Conservation (phyloP, 30 jellyfish, hydroid and myxozoan species). For the Turritopsis dohrnii region DNA sequence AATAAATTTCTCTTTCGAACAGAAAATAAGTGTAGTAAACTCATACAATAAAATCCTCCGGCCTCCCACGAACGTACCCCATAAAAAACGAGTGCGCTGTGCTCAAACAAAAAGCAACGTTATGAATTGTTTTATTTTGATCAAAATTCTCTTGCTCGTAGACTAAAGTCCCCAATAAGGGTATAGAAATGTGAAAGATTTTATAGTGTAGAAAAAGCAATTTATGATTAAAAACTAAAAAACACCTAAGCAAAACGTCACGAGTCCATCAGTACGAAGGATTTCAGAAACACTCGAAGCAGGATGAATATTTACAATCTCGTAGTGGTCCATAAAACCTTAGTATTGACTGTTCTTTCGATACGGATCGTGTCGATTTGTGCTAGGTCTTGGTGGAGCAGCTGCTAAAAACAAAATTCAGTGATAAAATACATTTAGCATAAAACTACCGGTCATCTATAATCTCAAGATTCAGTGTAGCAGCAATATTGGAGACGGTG, state of each 20-base stretch:
- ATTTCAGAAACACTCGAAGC: not conserved
- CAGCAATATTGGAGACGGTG: not conserved
- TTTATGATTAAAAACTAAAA: not conserved
- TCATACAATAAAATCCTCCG: not conserved
- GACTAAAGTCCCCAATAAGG: not conserved
- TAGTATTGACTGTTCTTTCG: not conserved
- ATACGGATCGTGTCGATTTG: not conserved
- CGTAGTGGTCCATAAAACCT: not conserved
- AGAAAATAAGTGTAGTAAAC: not conserved
- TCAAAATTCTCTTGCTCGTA: not conserved
- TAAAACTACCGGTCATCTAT: not conserved
- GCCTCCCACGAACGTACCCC: not conserved
- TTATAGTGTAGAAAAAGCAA: not conserved
- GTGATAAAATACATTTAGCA: not conserved
- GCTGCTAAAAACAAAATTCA: not conserved
- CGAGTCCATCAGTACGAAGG: not conserved
- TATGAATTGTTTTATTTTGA: not conserved
- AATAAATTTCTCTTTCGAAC: not conserved
- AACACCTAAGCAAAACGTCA: too few relatives aligned
- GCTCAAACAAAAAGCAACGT: not conserved
- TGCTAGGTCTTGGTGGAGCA: not conserved
- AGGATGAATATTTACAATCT: not conserved
- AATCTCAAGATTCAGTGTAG: too few relatives aligned
- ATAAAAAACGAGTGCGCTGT: not conserved
- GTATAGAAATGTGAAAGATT: not conserved